Conservation (phyloP, 2,113 vertebrate genomes). For the Cinclus mexicanus region DNA sequence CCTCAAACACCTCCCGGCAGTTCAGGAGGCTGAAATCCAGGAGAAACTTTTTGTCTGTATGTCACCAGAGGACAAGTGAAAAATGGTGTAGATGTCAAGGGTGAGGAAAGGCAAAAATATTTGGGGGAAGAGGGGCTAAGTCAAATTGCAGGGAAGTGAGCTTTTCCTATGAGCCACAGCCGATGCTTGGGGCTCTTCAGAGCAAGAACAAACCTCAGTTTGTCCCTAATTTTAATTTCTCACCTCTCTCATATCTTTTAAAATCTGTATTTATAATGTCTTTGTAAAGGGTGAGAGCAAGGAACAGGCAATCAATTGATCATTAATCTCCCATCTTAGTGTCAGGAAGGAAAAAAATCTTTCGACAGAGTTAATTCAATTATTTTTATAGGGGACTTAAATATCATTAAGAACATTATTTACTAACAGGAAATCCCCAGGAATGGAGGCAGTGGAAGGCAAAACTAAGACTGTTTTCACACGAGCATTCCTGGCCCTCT, state of each 20-base stretch:
- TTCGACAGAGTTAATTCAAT: slow-evolving; percentile 7
- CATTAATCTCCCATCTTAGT: background rate
- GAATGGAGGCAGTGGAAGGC: background rate
- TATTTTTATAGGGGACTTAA: slow-evolving; percentile 32
- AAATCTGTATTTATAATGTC: background rate
- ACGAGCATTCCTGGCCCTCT: background rate
- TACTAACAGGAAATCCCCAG: background rate
- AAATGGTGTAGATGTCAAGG: background rate
- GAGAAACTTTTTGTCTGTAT: background rate
- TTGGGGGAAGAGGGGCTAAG: background rate
- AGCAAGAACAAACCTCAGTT: background rate
- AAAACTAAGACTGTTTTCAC: background rate
- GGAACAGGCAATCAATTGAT: background rate
- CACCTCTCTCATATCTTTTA: background rate
- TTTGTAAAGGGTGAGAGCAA: background rate
- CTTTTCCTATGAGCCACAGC: background rate
- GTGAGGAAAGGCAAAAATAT: background rate
- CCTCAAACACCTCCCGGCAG: background rate
- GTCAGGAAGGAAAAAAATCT: slow-evolving; percentile 21
- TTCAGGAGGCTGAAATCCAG: background rate
- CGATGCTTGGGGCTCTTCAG: background rate
- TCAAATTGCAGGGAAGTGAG: background rate
- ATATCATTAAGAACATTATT: slow-evolving; percentile 16
- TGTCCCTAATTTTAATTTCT: background rate
- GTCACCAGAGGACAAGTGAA: background rate